phyloP scores from a whole-genome alignment of 2,888 invertebrate species.

The Pterostichus niger region DNA sequence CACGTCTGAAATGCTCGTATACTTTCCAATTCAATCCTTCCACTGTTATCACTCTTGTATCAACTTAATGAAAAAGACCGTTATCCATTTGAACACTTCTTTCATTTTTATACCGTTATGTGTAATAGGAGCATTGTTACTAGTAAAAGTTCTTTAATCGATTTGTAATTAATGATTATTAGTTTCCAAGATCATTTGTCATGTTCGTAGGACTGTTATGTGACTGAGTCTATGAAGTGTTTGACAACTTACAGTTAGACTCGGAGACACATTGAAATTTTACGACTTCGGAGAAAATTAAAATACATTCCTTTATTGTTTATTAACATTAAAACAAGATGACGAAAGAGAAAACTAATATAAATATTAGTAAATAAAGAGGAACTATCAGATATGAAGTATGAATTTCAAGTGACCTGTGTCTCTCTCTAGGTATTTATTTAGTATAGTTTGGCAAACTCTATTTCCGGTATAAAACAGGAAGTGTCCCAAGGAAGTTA shows the following conservation, averaged over 20 bases:
- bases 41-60: constrained; percentile 27
- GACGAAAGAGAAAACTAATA: too few relatives aligned
- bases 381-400: not conserved
- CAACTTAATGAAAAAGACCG: constrained; percentile 51
- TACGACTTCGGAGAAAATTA: constrained; percentile 42
- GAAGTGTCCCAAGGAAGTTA: constrained; percentile 41
- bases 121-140: constrained; percentile 47
- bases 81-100: constrained; percentile 36
- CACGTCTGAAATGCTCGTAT: constrained; percentile 18
- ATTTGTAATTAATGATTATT: constrained; percentile 64
- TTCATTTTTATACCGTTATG: constrained; percentile 49
- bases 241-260: constrained; percentile 27
- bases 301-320: constrained; percentile 32
- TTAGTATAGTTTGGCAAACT: constrained; percentile 37
- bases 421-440: constrained; percentile 7
- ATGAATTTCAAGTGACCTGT: constrained; percentile 6
- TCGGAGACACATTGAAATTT: constrained; percentile 23
- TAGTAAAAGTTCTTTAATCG: constrained; percentile 58
- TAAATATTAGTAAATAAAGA: not conserved
- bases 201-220: constrained; percentile 1
- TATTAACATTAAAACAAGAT: not conserved
- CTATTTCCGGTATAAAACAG: constrained; percentile 13
- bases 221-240: not conserved
- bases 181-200: constrained; percentile 55
- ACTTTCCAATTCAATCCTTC: constrained; percentile 36